Conservation (phyloP, 1,140 invertebrate genomes). For the Paramacrobiotus metropolitanus region DNA sequence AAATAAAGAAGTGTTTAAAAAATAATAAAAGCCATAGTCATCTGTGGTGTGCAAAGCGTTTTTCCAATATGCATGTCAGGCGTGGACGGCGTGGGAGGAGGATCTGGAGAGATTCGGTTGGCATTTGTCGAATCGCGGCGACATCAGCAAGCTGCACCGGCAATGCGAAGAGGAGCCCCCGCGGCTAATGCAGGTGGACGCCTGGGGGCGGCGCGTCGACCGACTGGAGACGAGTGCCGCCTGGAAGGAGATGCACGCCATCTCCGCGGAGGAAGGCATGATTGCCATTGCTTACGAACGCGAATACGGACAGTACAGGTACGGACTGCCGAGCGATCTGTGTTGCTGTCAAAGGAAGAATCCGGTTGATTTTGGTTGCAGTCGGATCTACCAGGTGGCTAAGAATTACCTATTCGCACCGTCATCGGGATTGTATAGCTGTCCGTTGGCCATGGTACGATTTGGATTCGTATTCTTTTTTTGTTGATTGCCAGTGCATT, state of each 20-base stretch:
- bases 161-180: conserved; percentile 31
- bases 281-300: conserved; percentile 32
- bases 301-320: conserved; percentile 23
- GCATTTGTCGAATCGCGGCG: too few species aligned
- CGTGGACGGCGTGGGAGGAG: too few species aligned
- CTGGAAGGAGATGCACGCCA: conserved; percentile 31
- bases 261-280: conserved; percentile 33
- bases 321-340: not conserved
- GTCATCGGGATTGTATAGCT: conserved; percentile 31
- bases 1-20: too few species aligned
- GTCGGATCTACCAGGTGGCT: conserved; percentile 31
- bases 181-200: conserved; percentile 25
- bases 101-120: too few species aligned
- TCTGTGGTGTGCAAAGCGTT: too few species aligned
- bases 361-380: conserved; percentile 12
- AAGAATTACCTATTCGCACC: conserved; percentile 31
- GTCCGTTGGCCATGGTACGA: conserved; percentile 28
- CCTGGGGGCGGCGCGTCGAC: conserved; percentile 32
- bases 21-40: too few species aligned
- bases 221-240: conserved; percentile 27
- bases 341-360: too few species aligned
- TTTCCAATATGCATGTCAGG: too few species aligned
- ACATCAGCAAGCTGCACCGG: conserved; percentile 27
- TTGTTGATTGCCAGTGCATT: too few species aligned
- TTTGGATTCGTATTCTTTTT: conserved; percentile 4